Evolutionary conservation across 2,113 vertebrate species (phyloP).

Genomic region (Vidua macroura): DNA sequence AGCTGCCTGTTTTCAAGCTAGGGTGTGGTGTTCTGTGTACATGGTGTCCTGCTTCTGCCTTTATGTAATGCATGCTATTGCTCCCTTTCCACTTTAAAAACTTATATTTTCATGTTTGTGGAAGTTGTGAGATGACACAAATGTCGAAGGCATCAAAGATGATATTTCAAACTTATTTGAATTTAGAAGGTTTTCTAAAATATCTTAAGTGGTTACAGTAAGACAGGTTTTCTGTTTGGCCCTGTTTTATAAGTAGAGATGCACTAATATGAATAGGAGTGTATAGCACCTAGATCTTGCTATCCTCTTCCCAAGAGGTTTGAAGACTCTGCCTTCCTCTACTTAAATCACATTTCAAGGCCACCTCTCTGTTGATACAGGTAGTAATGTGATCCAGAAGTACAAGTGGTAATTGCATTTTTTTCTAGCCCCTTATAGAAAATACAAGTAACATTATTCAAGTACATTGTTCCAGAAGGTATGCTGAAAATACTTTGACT

Average conservation of each 20-base stretch:
- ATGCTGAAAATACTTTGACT: background rate
- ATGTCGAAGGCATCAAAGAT: background rate
- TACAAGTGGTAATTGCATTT: background rate
- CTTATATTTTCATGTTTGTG: accelerated
- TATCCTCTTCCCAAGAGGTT: background rate
- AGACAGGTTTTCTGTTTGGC: background rate
- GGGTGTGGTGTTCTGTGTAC: slow-evolving; percentile 21
- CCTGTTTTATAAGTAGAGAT: background rate
- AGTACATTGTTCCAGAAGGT: accelerated
- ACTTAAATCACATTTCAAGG: background rate
- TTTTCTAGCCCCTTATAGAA: background rate
- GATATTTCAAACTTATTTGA: background rate
- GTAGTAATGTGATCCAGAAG: background rate
- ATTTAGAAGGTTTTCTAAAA: background rate
- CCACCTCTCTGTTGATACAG: background rate
- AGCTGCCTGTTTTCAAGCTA: background rate
- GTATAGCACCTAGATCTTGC: accelerated
- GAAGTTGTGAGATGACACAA: background rate
- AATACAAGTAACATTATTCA: background rate
- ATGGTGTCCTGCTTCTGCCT: background rate
- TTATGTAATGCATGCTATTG: background rate
- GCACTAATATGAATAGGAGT: background rate
- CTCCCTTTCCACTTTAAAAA: background rate
- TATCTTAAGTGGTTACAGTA: background rate
- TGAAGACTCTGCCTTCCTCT: background rate